phyloP scores from a whole-genome alignment of 2,797 vertebrate species.

The Fistularia tabacaria region DNA sequence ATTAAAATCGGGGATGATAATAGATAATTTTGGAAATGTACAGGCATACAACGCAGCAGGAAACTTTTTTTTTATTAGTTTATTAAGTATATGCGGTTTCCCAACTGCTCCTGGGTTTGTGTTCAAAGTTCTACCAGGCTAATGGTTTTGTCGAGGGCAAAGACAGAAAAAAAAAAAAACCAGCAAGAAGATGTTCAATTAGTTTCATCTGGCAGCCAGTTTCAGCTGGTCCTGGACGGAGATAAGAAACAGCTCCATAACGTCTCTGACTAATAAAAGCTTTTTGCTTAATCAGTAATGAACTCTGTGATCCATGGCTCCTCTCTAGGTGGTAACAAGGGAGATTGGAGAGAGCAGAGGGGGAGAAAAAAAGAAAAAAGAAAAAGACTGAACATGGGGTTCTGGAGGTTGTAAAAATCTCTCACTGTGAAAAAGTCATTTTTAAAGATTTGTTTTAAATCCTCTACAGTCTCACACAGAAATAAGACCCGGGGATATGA shows the following conservation, averaged over 20 bases:
- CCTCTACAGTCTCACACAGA: no score
- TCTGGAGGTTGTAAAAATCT: no score
- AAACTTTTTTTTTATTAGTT: no score
- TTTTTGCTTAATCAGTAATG: constrained; percentile 42
- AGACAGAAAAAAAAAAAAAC: constrained; percentile 4
- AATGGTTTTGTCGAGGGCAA: background rate
- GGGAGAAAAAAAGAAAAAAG: constrained; percentile 5
- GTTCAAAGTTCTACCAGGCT: background rate
- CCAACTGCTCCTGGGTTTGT: background rate
- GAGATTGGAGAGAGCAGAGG: background rate
- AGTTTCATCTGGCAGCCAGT: constrained; percentile 5
- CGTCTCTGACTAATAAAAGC: constrained; percentile 30
- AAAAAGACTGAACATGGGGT: no score
- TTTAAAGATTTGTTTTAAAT: no score
- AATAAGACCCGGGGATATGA: no score
- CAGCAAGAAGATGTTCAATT: constrained; percentile 8
- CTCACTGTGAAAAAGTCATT: no score
- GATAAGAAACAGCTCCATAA: constrained; percentile 16
- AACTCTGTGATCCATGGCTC: constrained; percentile 32
- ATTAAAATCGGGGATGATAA: no score
- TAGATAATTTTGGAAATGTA: no score
- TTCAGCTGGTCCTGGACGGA: constrained; percentile 4
- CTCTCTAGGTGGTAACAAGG: constrained; percentile 25
- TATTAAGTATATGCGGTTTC: no score
- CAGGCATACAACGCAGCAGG: no score